Evolutionary conservation across 2,113 vertebrate genomes (phyloP).

Genomic region (Mesocricetus auratus): DNA sequence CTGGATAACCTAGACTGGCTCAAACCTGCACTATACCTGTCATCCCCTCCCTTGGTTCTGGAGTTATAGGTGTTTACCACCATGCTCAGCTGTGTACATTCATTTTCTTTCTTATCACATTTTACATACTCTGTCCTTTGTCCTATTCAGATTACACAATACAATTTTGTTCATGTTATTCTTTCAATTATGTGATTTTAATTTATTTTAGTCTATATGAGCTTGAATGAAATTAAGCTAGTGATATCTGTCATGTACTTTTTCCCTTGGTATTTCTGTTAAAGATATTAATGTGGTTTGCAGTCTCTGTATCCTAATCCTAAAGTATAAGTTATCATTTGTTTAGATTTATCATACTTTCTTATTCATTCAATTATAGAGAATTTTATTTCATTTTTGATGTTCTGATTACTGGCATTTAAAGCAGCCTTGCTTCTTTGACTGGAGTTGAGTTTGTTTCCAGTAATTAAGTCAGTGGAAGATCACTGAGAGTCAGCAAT

Average conservation of each 20-base stretch:
- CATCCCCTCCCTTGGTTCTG: neutral
- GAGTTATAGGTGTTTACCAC: neutral
- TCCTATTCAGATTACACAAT: neutral
- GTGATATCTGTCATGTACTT: neutral
- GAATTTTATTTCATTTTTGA: neutral
- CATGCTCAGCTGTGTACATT: neutral
- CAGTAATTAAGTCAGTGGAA: neutral
- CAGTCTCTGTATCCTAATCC: neutral
- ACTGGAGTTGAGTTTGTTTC: neutral
- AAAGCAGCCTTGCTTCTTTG: neutral
- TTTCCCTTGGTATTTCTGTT: neutral
- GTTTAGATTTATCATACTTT: neutral
- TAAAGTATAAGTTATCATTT: neutral
- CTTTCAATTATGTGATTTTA: neutral
- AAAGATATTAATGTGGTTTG: neutral
- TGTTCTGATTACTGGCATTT: neutral
- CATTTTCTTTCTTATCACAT: neutral
- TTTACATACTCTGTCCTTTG: neutral
- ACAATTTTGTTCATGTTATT: neutral
- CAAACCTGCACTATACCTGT: too few species aligned
- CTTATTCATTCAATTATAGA: neutral
- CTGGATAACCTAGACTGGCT: neutral
- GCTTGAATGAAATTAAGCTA: neutral
- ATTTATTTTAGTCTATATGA: neutral
- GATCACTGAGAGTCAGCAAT: rapidly evolving